A percentile compares a stretch with the other conserved stretches of the same genome.
phyloP scores from a whole-genome alignment of 1,140 invertebrate genomes.

The Orchestia grillus region DNA sequence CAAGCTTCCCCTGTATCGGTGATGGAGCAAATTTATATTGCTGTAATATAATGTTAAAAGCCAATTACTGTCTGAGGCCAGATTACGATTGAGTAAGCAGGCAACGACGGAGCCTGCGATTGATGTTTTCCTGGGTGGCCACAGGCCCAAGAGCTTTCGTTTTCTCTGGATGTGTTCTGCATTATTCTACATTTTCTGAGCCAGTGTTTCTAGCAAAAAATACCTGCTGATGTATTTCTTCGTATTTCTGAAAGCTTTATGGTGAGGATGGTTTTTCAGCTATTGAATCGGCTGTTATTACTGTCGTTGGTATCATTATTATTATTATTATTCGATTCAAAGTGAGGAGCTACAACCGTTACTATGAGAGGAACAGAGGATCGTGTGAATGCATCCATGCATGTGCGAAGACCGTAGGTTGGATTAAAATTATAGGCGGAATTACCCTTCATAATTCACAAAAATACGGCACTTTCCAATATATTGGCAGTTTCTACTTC shows the following conservation, averaged over 20 bases:
- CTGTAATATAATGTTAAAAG: slow-evolving; percentile 28
- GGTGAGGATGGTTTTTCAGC: neutral
- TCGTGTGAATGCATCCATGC: too few relatives aligned
- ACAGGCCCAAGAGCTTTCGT: neutral
- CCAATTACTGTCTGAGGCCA: slow-evolving; percentile 12
- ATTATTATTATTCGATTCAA: neutral
- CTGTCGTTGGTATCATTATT: neutral
- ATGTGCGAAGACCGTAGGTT: too few relatives aligned
- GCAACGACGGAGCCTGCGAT: neutral
- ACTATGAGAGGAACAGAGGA: too few relatives aligned
- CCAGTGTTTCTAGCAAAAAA: neutral
- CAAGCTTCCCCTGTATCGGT: slow-evolving; percentile 9
- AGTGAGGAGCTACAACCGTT: too few relatives aligned
- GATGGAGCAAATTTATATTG: slow-evolving; percentile 42
- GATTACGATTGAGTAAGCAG: slow-evolving; percentile 17
- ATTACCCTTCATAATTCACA: neutral
- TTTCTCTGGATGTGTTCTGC: neutral
- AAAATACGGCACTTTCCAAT: neutral
- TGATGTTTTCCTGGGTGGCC: slow-evolving; percentile 16
- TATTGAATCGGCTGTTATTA: too few relatives aligned
- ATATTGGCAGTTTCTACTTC: neutral
- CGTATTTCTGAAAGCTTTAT: neutral
- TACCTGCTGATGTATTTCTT: neutral
- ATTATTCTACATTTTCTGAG: neutral
- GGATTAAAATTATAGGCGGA: neutral